phyloP scores from a whole-genome alignment of 2,797 vertebrate species.

The Pteropus rufus region DNA sequence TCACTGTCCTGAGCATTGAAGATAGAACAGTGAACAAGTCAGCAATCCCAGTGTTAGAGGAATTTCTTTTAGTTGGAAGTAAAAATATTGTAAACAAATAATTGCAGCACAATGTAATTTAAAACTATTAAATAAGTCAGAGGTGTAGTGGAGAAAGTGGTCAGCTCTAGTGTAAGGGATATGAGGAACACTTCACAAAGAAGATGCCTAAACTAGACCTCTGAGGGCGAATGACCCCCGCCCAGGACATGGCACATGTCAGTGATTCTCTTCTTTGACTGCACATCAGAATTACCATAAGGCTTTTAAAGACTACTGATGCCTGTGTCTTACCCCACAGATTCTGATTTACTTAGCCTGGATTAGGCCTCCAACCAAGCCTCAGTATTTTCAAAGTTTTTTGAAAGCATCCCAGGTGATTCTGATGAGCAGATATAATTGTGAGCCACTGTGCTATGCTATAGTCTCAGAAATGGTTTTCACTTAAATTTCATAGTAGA shows the following conservation, averaged over 20 bases:
- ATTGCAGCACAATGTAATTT: background rate
- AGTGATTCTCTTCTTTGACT: background rate
- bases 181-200: background rate
- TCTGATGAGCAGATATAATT: background rate
- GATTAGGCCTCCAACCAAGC: background rate
- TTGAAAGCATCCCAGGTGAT: background rate
- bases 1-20: background rate
- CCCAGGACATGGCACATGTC: background rate
- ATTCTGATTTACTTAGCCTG: background rate
- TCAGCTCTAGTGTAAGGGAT: background rate
- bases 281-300: background rate
- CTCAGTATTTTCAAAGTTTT: background rate
- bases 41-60: background rate
- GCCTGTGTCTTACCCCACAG: background rate
- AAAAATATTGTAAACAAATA: background rate
- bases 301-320: background rate
- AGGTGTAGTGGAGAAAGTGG: background rate
- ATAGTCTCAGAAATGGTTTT: slow-evolving; percentile 44
- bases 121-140: background rate
- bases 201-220: background rate
- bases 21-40: background rate
- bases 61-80: slow-evolving; percentile 23
- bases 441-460: background rate
- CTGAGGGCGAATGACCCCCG: background rate
- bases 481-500: background rate